phyloP scores from a whole-genome alignment of 1,140 invertebrate species.

The Fopius arisanus region DNA sequence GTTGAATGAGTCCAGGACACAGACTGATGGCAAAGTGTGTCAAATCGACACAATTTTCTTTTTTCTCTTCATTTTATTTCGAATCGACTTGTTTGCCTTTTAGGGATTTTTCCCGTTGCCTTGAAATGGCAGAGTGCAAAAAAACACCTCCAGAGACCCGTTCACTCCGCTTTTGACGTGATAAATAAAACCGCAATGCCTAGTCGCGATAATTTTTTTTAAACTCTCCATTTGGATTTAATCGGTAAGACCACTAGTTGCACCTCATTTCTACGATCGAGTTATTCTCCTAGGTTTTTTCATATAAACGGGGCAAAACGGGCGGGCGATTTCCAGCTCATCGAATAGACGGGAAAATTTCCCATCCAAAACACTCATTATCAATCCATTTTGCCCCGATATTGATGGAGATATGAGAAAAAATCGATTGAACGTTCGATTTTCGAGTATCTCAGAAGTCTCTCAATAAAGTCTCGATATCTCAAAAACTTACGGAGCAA shows the following conservation, averaged over 20 bases:
- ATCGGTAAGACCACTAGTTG: background rate
- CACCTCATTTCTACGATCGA: too few species aligned
- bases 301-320: background rate
- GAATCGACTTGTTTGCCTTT: background rate
- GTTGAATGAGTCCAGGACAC: slow-evolving; percentile 11
- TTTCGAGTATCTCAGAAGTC: too few species aligned
- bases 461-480: too few species aligned
- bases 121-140: background rate
- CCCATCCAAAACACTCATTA: background rate
- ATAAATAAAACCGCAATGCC: slow-evolving; percentile 11
- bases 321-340: background rate
- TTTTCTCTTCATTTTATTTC: background rate
- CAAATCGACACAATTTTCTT: background rate
- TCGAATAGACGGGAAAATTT: background rate
- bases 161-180: slow-evolving; percentile 10
- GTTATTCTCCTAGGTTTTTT: too few species aligned
- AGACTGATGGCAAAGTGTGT: slow-evolving; percentile 5
- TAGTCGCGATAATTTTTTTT: background rate
- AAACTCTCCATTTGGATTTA: background rate
- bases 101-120: slow-evolving; percentile 10
- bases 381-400: background rate
- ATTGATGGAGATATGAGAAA: background rate
- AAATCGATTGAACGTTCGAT: background rate
- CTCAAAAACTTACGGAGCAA: too few species aligned
- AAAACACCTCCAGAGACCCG: background rate